Evolutionary conservation across 2,797 vertebrate species (phyloP).

Genomic region (Pyrrhura leucotis): DNA sequence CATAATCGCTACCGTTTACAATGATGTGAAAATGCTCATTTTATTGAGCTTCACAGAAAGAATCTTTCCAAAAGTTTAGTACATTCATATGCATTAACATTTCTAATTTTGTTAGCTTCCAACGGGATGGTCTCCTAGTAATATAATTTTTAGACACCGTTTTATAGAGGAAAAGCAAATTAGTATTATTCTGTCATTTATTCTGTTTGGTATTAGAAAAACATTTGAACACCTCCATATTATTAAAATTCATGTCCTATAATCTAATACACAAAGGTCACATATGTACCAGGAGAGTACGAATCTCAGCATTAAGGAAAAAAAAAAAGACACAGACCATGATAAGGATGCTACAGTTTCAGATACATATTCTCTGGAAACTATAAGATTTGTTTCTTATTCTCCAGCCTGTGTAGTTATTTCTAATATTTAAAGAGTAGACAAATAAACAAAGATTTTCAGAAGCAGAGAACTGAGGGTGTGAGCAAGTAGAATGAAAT

Average conservation of each 20-base stretch:
- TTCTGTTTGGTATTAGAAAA: constrained; percentile 5
- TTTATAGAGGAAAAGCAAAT: neutral
- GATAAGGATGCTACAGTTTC: neutral
- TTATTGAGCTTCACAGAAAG: neutral
- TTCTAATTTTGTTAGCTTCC: neutral
- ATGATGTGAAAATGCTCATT: constrained; percentile 24
- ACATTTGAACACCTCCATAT: neutral
- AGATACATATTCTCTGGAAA: neutral
- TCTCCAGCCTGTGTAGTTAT: neutral
- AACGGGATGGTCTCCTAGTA: neutral
- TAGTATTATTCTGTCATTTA: neutral
- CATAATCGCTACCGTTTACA: constrained; percentile 17
- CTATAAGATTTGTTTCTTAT: neutral
- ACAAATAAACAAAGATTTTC: neutral
- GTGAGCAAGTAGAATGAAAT: neutral
- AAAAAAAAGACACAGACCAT: neutral
- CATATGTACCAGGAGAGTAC: neutral
- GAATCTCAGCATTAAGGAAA: neutral
- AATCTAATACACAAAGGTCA: neutral
- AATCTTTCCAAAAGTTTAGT: constrained; percentile 8
- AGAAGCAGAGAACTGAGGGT: neutral
- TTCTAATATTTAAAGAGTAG: constrained; percentile 1
- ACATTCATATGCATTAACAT: constrained; percentile 27
- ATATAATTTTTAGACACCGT: neutral
- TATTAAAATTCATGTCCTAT: neutral